Conservation (phyloP, 2,113 vertebrate species). For the Lichenostomus cassidix region DNA sequence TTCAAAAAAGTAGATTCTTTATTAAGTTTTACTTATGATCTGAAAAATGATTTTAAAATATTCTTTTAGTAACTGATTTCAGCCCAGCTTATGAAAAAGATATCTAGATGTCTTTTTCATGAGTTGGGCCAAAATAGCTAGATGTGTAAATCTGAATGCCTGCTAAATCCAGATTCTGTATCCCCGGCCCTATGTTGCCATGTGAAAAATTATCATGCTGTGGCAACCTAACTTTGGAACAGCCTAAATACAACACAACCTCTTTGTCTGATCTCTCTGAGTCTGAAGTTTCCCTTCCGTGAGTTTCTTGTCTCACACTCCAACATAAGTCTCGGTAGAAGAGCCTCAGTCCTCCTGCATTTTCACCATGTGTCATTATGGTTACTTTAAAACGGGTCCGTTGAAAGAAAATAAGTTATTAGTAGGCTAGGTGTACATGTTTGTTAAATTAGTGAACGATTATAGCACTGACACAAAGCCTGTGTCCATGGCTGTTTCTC, state of each 20-base stretch:
- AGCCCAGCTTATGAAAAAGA: background rate
- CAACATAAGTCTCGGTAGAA: rapidly evolving
- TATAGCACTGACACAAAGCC: background rate
- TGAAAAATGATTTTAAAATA: background rate
- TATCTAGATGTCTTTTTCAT: no score
- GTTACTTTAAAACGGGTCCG: background rate
- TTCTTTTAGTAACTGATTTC: background rate
- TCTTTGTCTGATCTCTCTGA: background rate
- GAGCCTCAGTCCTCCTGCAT: rapidly evolving
- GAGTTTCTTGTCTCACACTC: background rate
- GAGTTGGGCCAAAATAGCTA: no score
- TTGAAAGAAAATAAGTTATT: background rate
- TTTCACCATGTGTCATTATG: background rate
- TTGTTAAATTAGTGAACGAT: background rate
- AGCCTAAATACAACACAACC: background rate
- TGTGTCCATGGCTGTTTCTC: background rate
- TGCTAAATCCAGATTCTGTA: background rate
- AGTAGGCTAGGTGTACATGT: background rate
- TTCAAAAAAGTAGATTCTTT: background rate
- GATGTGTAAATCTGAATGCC: background rate
- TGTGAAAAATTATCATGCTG: background rate
- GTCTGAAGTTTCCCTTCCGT: background rate
- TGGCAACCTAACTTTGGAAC: background rate
- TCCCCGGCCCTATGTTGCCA: background rate
- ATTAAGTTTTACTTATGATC: background rate